phyloP scores from a whole-genome alignment of 2,888 invertebrate genomes.

The Philereme vetulata region DNA sequence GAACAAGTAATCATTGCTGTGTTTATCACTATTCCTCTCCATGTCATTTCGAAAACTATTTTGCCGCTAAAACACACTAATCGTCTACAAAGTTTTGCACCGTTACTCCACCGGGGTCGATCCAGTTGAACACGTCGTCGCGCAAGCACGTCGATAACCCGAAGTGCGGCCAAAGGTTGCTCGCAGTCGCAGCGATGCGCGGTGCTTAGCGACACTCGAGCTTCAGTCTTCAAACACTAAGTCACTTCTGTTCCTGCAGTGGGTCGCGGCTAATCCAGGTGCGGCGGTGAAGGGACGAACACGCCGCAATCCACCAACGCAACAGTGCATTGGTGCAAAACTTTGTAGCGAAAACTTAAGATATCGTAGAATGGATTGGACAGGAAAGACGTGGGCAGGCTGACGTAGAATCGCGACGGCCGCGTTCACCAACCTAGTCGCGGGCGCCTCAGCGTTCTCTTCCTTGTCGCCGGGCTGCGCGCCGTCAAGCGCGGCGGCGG shows the following conservation, averaged over 20 bases:
- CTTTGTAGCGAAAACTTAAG: conserved; percentile 77
- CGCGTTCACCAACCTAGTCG: conserved; percentile 79
- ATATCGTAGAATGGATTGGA: conserved; percentile 60
- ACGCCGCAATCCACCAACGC: conserved; percentile 18
- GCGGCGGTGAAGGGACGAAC: conserved; percentile 19
- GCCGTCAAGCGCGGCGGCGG: conserved; percentile 44
- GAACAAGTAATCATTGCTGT: conserved; percentile 7
- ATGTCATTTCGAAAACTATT: conserved; percentile 14
- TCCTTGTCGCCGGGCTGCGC: conserved; percentile 63
- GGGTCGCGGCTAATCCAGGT: conserved; percentile 27
- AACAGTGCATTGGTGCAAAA: conserved; percentile 68
- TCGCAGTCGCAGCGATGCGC: conserved; percentile 16
- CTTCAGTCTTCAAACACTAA: conserved; percentile 13
- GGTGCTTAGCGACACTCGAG: conserved; percentile 1
- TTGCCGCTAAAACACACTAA: conserved; percentile 40
- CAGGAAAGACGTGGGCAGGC: conserved; percentile 66
- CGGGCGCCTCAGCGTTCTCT: conserved; percentile 71
- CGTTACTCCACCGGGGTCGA: conserved; percentile 55
- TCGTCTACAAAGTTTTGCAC: conserved; percentile 84
- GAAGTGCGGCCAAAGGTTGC: conserved; percentile 21
- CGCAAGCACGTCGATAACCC: conserved; percentile 17
- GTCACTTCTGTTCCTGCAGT: conserved; percentile 17
- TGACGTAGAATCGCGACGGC: conserved; percentile 56
- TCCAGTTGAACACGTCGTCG: conserved; percentile 15
- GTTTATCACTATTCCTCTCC: conserved; percentile 28